Evolutionary conservation across 1,140 invertebrate species (phyloP).

Genomic region (Ephestia elutella): DNA sequence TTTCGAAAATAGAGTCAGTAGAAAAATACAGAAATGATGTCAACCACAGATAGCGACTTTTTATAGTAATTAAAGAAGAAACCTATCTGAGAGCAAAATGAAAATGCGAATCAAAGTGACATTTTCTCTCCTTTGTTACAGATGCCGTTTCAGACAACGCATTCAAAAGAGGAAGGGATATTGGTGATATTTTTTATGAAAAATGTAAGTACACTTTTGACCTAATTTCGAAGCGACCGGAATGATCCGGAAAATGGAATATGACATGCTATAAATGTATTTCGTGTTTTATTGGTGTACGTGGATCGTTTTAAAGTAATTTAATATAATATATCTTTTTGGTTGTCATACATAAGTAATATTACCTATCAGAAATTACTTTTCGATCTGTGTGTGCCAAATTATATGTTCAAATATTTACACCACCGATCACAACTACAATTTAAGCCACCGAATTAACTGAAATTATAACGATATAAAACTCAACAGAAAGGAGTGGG

Average conservation of each 20-base stretch:
- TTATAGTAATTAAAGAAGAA: too few relatives aligned
- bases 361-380: background rate
- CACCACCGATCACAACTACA: background rate
- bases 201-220: conserved; percentile 47
- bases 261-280: background rate
- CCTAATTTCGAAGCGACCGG: background rate
- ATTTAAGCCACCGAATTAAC: background rate
- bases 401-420: background rate
- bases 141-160: conserved; percentile 54
- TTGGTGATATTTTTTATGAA: conserved; percentile 48
- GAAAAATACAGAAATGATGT: too few relatives aligned
- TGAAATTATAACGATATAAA: background rate
- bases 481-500: background rate
- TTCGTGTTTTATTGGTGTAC: background rate
- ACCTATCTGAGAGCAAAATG: background rate
- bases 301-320: background rate
- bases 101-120: conserved; percentile 5
- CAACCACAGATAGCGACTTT: too few relatives aligned
- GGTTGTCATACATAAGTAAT: background rate
- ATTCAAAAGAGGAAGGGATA: conserved; percentile 26
- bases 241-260: background rate
- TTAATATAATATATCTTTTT: background rate
- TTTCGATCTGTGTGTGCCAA: background rate
- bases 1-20: too few relatives aligned
- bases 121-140: conserved; percentile 42